Conservation (phyloP, 2,888 invertebrate genomes). For the Ferdinandea cuprea region DNA sequence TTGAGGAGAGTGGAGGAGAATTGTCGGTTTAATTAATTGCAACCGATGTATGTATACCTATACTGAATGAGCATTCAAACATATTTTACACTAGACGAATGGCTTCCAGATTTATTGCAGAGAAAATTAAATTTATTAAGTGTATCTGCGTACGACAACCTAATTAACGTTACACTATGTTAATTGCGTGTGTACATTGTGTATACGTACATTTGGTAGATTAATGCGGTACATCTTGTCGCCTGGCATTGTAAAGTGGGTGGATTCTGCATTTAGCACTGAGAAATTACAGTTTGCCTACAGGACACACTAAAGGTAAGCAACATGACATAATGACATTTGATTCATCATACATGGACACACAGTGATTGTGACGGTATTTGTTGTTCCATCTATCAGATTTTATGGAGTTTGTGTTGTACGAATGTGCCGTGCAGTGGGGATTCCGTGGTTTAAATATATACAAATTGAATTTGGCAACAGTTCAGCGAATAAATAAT, state of each 20-base stretch:
- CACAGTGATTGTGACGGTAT: no score
- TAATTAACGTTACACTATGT: conserved; percentile 75
- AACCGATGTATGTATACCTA: conserved; percentile 54
- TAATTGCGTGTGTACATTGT: conserved; percentile 70
- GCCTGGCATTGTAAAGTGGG: conserved; percentile 67
- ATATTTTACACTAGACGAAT: conserved; percentile 69
- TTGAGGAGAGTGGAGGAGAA: conserved; percentile 40
- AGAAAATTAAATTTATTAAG: conserved; percentile 74
- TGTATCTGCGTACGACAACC: conserved; percentile 74
- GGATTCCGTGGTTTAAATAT: no score
- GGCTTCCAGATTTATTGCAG: conserved; percentile 72
- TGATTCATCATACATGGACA: conserved; percentile 32
- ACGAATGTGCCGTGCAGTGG: no score
- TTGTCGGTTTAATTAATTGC: conserved; percentile 61
- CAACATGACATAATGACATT: conserved; percentile 27
- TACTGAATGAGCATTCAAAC: conserved; percentile 37
- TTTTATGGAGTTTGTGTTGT: no score
- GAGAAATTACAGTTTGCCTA: conserved; percentile 59
- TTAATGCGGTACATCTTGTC: conserved; percentile 71
- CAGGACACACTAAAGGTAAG: conserved; percentile 20
- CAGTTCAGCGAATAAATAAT: no score
- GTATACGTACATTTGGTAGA: conserved; percentile 63
- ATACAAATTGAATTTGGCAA: no score
- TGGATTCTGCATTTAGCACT: conserved; percentile 64
- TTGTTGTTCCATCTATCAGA: no score